phyloP scores from a whole-genome alignment of 2,888 invertebrate genomes.

The Lampropteryx suffumata region DNA sequence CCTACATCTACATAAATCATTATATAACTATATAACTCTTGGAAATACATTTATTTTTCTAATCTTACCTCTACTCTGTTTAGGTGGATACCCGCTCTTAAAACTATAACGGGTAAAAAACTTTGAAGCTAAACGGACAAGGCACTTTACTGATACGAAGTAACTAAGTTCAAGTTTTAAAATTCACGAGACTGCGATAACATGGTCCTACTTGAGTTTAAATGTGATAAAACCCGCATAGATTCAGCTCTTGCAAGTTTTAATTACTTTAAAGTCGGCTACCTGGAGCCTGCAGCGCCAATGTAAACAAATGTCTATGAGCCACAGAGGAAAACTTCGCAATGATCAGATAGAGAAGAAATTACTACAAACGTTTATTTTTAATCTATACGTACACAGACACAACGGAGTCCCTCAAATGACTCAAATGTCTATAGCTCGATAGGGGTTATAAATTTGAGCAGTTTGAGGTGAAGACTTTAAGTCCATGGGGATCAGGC shows the following conservation, averaged over 20 bases:
- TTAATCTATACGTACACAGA: too few species aligned
- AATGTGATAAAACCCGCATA: constrained; percentile 30
- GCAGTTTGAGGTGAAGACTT: too few species aligned
- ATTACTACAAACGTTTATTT: too few species aligned
- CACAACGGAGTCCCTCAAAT: too few species aligned
- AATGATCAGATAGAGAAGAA: constrained; percentile 3
- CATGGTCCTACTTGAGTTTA: constrained; percentile 24
- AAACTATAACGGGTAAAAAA: not conserved
- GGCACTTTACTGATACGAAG: constrained; percentile 1
- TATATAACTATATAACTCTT: too few species aligned
- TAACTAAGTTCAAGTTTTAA: constrained; percentile 23
- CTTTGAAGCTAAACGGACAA: not conserved
- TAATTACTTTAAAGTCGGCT: constrained; percentile 53
- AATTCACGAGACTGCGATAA: constrained; percentile 25
- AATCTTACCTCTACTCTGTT: too few species aligned
- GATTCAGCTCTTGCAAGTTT: constrained; percentile 52
- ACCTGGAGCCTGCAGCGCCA: constrained; percentile 31
- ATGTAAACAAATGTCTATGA: constrained; percentile 33
- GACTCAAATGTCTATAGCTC: too few species aligned
- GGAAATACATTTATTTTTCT: too few species aligned
- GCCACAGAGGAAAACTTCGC: constrained; percentile 6
- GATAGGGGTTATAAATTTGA: too few species aligned
- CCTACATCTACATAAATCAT: too few species aligned
- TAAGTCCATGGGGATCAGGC: too few species aligned
- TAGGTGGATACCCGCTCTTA: too few species aligned